These are phyloP conservation scores for Pygoscelis adeliae DNA, from an alignment of 2,113 vertebrate species.

Conservation along the genomic window DNA sequence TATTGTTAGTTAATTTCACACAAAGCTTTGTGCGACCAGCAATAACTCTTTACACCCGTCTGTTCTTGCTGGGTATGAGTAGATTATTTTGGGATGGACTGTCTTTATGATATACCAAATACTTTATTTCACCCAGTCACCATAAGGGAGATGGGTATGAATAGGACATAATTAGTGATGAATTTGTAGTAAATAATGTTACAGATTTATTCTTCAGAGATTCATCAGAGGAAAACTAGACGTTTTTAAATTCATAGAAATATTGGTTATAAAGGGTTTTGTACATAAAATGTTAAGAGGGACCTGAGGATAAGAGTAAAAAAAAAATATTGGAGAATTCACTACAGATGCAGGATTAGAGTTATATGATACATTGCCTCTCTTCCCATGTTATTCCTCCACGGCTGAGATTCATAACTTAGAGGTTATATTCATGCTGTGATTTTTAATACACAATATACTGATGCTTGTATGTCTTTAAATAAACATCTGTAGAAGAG, in stretches of 20 bases:
- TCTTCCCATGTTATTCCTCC: not conserved
- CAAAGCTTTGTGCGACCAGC: not conserved
- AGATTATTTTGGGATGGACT: not conserved
- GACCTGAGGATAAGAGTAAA: not conserved
- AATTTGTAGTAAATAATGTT: not conserved
- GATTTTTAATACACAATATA: not conserved
- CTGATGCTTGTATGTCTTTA: not conserved
- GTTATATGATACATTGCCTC: not conserved
- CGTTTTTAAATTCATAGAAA: not conserved
- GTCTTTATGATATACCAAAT: not conserved
- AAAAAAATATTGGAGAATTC: not conserved
- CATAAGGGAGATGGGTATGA: not conserved
- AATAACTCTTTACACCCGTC: not conserved
- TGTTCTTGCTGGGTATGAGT: not conserved
- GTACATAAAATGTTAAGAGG: not conserved
- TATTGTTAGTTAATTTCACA: not conserved
- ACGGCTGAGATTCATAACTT: not conserved
- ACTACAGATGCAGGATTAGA: not conserved
- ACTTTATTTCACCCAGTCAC: not conserved
- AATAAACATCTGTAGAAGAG: not conserved
- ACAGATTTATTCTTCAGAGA: not conserved
- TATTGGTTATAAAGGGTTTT: not conserved
- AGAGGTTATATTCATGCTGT: not conserved
- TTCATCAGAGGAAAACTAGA: not conserved
- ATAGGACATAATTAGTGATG: not conserved